These are phyloP conservation scores for Lepidocyrtoides sp. DNA, from an alignment of 2,888 invertebrate genomes.

Conservation along the genomic window DNA sequence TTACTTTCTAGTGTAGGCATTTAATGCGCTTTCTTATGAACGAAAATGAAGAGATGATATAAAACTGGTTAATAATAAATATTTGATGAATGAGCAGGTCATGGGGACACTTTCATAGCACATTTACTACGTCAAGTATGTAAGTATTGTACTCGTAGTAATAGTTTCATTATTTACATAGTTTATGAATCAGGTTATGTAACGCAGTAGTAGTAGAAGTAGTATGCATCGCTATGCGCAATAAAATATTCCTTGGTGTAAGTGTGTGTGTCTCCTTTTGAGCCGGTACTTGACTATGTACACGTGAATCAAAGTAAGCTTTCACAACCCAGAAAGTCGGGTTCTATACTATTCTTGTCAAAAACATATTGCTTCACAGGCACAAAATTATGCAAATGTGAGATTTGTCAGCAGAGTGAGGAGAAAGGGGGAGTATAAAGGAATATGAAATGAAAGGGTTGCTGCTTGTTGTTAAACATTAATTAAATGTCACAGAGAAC, in stretches of 20 bases:
- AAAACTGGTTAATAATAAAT: too few relatives aligned
- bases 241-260: background rate
- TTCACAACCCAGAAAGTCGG: constrained; percentile 29
- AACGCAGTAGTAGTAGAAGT: too few relatives aligned
- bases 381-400: constrained; percentile 66
- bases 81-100: too few relatives aligned
- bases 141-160: too few relatives aligned
- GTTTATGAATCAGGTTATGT: too few relatives aligned
- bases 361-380: constrained; percentile 24
- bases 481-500: constrained; percentile 62
- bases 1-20: too few relatives aligned
- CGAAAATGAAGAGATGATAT: too few relatives aligned
- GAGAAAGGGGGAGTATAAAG: background rate
- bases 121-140: too few relatives aligned
- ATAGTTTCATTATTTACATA: too few relatives aligned
- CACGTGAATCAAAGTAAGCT: constrained; percentile 22
- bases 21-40: too few relatives aligned
- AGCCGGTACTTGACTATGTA: background rate
- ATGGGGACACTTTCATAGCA: too few relatives aligned
- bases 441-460: background rate
- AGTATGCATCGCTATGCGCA: too few relatives aligned
- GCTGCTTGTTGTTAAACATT: constrained; percentile 42
- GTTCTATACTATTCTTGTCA: constrained; percentile 18
- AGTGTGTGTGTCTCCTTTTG: background rate
- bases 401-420: constrained; percentile 57